phyloP scores from a whole-genome alignment of 2,113 vertebrate species.

The Polypterus bichir region DNA sequence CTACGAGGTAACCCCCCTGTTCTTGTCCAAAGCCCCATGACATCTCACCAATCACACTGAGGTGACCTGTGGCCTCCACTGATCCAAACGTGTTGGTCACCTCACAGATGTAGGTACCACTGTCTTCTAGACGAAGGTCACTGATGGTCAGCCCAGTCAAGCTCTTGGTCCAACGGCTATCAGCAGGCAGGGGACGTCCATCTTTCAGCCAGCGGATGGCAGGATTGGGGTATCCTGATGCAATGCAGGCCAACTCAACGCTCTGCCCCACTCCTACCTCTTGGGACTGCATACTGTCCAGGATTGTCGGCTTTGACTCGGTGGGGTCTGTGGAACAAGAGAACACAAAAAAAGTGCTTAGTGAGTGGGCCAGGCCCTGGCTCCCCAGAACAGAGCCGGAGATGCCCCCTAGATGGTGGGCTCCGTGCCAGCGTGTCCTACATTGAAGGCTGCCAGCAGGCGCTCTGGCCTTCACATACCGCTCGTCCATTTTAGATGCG shows the following conservation, averaged over 20 bases:
- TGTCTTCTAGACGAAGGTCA: slow-evolving; percentile 82
- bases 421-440: background rate
- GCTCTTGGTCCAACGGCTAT: slow-evolving; percentile 80
- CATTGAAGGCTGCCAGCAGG: background rate
- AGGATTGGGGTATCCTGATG: slow-evolving; percentile 87
- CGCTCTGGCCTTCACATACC: too few relatives aligned
- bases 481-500: too few relatives aligned
- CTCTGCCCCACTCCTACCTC: slow-evolving; percentile 71
- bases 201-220: slow-evolving; percentile 91
- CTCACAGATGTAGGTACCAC: slow-evolving; percentile 92
- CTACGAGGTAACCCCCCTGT: background rate
- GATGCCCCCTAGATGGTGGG: too few relatives aligned
- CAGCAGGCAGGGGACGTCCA: slow-evolving; percentile 73
- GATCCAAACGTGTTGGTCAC: slow-evolving; percentile 96
- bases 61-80: slow-evolving; percentile 80
- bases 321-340: slow-evolving; percentile 60
- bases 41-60: slow-evolving; percentile 74
- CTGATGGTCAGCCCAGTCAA: slow-evolving; percentile 80
- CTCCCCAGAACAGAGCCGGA: too few relatives aligned
- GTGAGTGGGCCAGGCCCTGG: too few relatives aligned
- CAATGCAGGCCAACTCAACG: slow-evolving; percentile 84
- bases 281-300: slow-evolving; percentile 86
- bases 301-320: slow-evolving; percentile 79
- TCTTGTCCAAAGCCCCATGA: background rate
- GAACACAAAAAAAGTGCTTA: too few relatives aligned